Conservation (phyloP, 2,113 vertebrate genomes). For the Fulmarus glacialis region DNA sequence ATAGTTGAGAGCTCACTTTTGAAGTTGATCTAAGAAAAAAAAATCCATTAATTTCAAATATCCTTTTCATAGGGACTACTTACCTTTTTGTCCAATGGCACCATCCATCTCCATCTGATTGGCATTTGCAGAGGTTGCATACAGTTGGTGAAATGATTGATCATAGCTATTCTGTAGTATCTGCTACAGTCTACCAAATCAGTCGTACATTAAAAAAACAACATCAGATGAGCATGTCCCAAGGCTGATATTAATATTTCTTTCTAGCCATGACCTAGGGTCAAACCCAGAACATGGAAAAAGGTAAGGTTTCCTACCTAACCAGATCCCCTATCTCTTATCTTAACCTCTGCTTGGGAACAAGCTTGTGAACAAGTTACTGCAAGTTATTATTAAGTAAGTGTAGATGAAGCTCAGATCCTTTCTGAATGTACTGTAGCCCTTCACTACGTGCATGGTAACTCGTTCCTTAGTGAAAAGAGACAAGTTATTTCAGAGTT, state of each 20-base stretch:
- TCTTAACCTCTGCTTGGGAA: not conserved
- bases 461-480: not conserved
- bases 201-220: not conserved
- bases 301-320: not conserved
- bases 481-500: not conserved
- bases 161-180: not conserved
- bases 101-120: not conserved
- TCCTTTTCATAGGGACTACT: not conserved
- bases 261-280: not conserved
- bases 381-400: not conserved
- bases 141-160: not conserved
- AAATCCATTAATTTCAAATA: not conserved
- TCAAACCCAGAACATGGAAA: not conserved
- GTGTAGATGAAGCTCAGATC: not conserved
- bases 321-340: not conserved
- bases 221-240: rapidly evolving
- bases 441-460: not conserved
- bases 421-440: not conserved
- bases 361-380: not conserved
- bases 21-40: not conserved
- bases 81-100: not conserved
- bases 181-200: not conserved
- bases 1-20: not conserved
- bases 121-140: not conserved
- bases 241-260: not conserved